Conservation (phyloP, 2,888 invertebrate species). For the Latrodectus hesperus region DNA sequence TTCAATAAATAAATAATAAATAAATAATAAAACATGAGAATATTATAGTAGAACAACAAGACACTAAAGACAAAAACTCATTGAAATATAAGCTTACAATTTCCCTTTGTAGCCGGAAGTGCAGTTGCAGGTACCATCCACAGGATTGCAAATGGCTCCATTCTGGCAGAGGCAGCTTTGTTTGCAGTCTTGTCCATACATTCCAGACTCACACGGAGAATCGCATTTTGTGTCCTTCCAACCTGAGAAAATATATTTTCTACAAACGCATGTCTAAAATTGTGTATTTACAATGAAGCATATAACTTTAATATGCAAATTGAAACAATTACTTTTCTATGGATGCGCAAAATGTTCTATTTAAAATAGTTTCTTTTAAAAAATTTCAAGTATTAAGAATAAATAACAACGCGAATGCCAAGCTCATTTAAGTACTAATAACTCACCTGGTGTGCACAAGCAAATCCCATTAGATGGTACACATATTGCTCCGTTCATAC, state of each 20-base stretch:
- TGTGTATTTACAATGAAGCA: too few species aligned
- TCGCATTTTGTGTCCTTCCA: conserved; percentile 28
- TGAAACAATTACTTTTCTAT: too few species aligned
- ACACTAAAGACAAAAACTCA: too few species aligned
- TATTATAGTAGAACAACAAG: neutral
- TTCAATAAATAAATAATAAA: neutral
- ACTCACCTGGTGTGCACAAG: conserved; percentile 29
- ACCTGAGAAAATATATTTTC: conserved; percentile 13
- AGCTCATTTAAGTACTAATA: too few species aligned
- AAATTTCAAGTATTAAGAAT: too few species aligned
- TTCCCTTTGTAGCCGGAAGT: conserved; percentile 22
- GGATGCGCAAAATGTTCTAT: too few species aligned
- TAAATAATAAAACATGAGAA: neutral
- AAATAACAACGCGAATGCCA: too few species aligned
- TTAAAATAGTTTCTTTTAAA: too few species aligned
- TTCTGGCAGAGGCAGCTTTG: conserved; percentile 33
- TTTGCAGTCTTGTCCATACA: conserved; percentile 15
- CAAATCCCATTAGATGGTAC: conserved; percentile 21
- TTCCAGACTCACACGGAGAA: neutral
- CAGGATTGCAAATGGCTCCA: conserved; percentile 15
- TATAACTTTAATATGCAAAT: too few species aligned
- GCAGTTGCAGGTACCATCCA: conserved; percentile 40
- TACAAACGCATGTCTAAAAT: too few species aligned
- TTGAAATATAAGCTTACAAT: conserved; percentile 7
- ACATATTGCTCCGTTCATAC: conserved; percentile 32